Evolutionary conservation across 2,888 invertebrate genomes (phyloP), one percentile per base, ranked within the genome.

Genomic region (Pyrrhia umbra): DNA sequence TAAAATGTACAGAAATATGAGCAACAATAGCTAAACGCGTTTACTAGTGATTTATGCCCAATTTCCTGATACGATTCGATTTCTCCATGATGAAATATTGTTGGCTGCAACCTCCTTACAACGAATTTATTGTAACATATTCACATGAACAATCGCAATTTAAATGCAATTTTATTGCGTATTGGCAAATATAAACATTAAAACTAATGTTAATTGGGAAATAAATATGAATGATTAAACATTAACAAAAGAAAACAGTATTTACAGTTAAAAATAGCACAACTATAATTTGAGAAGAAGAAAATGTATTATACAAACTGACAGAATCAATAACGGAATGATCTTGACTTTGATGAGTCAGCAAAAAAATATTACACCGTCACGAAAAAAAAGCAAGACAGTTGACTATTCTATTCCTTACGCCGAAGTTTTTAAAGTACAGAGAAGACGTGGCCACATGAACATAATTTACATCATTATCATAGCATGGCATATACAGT

Each of bases 21-120:
- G 8, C 9, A 59, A 23, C 59, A 56, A 65, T 45, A 13, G 47
- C 52, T 49, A 18, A 49, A 45, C 50, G 39, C 10, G 27, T 15
- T 13, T 4, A 23, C 46, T 15, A 15, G 71, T 70, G 64, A 58
- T 72, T 69, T 25, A 72, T 55, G 54, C 30, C 51, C 50, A 66
- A 67, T 70, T 59, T 73, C 52, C 47, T 49, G 55, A 52, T 45
- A 20, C 43, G 49, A 52, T 60, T 30, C 60, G 74, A 73, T 73
- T 73, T 71, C 68, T 56, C 60, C 13, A 15, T 58, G 42, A 56
- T 43, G 74, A 34, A 34, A 34, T 34, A 34, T n/a, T n/a, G 40
- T 27, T 13, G 20, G 40, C 25, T 55, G 59, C 55, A 63, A 71
- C 27, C 42, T 50, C 18, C 9, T 16, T 16, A 23, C 10, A 42